Evolutionary conservation across 35 echinoderm and acorn worm species (phyloP), one percentile per base, ranked within the genome.

Genomic region (Stichopus chloronotus): DNA sequence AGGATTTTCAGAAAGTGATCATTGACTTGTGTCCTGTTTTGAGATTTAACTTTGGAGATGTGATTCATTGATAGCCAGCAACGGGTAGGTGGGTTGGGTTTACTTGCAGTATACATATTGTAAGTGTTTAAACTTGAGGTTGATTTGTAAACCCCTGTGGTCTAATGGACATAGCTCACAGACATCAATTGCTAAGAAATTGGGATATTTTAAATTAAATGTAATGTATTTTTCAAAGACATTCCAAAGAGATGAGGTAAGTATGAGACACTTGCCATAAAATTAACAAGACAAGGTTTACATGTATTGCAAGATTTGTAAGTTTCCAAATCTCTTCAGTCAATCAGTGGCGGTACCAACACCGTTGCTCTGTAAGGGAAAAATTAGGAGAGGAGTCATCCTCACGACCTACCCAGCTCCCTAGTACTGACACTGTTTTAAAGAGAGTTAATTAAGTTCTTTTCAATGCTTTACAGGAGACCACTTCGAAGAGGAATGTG

Each of bases 201-300:
- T 9, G 17, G 8, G n/a, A n/a, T n/a, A n/a, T n/a, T n/a, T n/a
- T n/a, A n/a, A n/a, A n/a, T n/a, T n/a, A n/a, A n/a, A n/a, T 68
- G 63, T 17, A 68, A 68, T 68, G 63, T 68, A 68, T 68, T 68
- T 68, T 68, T 68, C 63, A 68, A 68, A 68, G 17, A 68, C n/a
- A n/a, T n/a, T n/a, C n/a, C n/a, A n/a, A n/a, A n/a, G n/a, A 68
- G 63, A 68, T 9, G 17, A 9, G 63, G 63, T 68, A 68, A 68
- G n/a, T n/a, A 68, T 68, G 63, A 68, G 63, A 68, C 17, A 68
- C 8, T 68, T 68, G 63, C 63, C 63, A 68, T 68, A 68, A 68
- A 68, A 68, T 68, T 68, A 68, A 68, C 63, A 68, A 68, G 63
- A 68, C 63, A 68, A 68, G 63, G 63, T 68, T 68, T 68, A 68